Base-by-base conservation (phyloP, 2,113 vertebrate species). In the Ibidorhyncha struthersii region DNA sequence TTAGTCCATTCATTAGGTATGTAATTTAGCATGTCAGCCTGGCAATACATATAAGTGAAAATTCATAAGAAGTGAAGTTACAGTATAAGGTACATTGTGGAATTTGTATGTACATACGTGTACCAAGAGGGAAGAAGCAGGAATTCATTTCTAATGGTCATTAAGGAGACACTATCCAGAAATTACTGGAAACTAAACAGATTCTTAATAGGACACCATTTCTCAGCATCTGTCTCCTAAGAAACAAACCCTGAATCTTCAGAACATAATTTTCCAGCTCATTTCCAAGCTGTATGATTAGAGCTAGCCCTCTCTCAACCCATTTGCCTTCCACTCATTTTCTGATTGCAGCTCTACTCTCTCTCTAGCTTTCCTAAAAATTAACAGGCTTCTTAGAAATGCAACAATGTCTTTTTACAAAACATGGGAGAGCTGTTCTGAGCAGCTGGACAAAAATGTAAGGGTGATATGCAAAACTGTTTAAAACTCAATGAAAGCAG, bases 371-470 rank as follows among this genome's bases (percentile, higher is more conserved):
- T 93, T 86, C 62, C 49, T 69, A 77, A 90, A 93, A 92, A 79
- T 49, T 72, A 87, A 80, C 27, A 56, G 22, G 43, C 40, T 77
- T 20, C 53, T 90, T 71, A 71, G 63, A 92, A 90, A 80, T 19
- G 17, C 17, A 81, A 67, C 38, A 40, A 32, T 27, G 14, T 62
- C 63, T 66, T 70, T 62, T 74, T 27, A 66, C 43, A 89, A 66
- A 90, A 63, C 8, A 76, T 6, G 13, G 34, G 27, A 85, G 25
- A 93, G 58, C 36, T 77, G 66, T 38, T 82, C 77, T 69, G 87
- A 87, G 62, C 53, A 96, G 55, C 45, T 88, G 55, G 40, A 66
- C 83, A 66, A 93, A 93, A 94, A 90, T n/a, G 29, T 32, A 79
- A 76, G 18, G 26, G 32, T 53, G 82, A 90, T 45, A 72, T 6